A percentile compares a stretch with the other conserved stretches of the same genome.
phyloP scores from a whole-genome alignment of 2,888 invertebrate species.

The Sylvicola cinctus region DNA sequence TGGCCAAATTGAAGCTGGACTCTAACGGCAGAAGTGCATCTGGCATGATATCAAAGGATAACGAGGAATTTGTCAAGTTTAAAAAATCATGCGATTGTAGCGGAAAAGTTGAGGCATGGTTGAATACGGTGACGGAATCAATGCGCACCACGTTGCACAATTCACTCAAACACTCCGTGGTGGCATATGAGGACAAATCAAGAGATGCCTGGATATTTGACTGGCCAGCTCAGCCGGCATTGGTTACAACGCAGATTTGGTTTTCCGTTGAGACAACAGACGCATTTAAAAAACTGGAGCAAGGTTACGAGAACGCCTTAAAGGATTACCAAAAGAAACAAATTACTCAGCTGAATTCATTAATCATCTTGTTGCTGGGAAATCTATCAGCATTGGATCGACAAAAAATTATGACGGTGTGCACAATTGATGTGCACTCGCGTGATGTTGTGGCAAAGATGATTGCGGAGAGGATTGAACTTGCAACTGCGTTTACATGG shows the following conservation, averaged over 20 bases:
- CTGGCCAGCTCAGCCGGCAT: slow-evolving; percentile 69
- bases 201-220: slow-evolving; percentile 84
- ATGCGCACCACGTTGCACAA: slow-evolving; percentile 65
- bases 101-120: slow-evolving; percentile 83
- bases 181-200: slow-evolving; percentile 70
- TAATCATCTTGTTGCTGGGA: slow-evolving; percentile 66
- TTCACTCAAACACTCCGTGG: slow-evolving; percentile 58
- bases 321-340: slow-evolving; percentile 86
- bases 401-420: slow-evolving; percentile 95
- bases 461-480: slow-evolving; percentile 62
- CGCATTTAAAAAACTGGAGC: slow-evolving; percentile 72
- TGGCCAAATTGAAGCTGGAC: slow-evolving; percentile 42
- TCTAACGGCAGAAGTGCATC: slow-evolving; percentile 34
- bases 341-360: slow-evolving; percentile 57
- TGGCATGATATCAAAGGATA: slow-evolving; percentile 75
- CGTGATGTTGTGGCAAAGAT: slow-evolving; percentile 82
- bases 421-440: slow-evolving; percentile 89
- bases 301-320: slow-evolving; percentile 80
- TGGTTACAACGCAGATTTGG: slow-evolving; percentile 88
- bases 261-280: slow-evolving; percentile 88
- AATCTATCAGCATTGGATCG: slow-evolving; percentile 65
- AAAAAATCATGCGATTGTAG: slow-evolving; percentile 57
- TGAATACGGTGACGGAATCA: slow-evolving; percentile 65
- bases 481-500: slow-evolving; percentile 67
- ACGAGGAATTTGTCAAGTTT: slow-evolving; percentile 44